phyloP scores from a whole-genome alignment of 2,797 vertebrate species.

The Silurus lanzhouensis region DNA sequence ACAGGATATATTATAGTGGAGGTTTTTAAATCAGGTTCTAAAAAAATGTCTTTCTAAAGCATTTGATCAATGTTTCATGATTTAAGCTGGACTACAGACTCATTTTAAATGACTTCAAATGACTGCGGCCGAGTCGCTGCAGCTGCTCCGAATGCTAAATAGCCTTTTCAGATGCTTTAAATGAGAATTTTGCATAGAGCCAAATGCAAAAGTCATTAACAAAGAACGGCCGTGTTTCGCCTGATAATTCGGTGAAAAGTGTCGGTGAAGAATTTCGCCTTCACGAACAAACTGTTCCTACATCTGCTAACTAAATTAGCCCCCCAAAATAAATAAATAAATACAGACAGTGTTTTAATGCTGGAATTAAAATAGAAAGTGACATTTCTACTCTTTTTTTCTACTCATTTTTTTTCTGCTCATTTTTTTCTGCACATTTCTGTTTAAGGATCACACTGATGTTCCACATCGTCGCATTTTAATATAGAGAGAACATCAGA shows the following conservation, averaged over 20 bases:
- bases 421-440: too few relatives aligned
- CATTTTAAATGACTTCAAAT: not conserved
- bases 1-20: not conserved
- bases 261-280: not conserved
- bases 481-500: not conserved
- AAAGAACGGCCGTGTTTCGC: not conserved
- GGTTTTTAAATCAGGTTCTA: not conserved
- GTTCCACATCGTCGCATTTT: too few relatives aligned
- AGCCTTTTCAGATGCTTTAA: conserved; percentile 12
- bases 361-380: not conserved
- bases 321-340: not conserved
- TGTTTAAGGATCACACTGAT: not conserved
- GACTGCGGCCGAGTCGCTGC: conserved; percentile 1
- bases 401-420: too few relatives aligned
- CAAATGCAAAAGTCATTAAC: conserved; percentile 9
- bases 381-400: not conserved
- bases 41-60: not conserved
- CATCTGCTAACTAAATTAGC: not conserved
- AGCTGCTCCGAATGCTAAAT: conserved; percentile 5
- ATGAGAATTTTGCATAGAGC: not conserved
- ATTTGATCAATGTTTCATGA: not conserved
- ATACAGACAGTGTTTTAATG: not conserved
- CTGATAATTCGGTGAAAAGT: not conserved
- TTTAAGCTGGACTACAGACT: conserved; percentile 5
- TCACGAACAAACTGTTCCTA: not conserved